phyloP scores from a whole-genome alignment of 2,113 vertebrate genomes.

The Ceratotherium simum region DNA sequence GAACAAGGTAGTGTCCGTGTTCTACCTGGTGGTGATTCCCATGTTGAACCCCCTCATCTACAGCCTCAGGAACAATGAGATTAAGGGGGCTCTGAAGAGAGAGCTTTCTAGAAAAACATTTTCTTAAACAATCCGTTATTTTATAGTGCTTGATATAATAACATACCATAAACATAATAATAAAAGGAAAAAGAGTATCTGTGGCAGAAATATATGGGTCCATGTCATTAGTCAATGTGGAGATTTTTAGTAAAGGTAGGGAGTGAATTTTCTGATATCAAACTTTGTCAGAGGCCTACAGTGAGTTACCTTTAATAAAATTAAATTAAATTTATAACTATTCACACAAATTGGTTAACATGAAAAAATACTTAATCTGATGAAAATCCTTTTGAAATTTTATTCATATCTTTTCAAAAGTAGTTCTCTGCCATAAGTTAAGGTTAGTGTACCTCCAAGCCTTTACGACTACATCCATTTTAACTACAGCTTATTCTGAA shows the following conservation, averaged over 20 bases:
- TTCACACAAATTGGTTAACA: neutral
- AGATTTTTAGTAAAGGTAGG: neutral
- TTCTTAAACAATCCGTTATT: neutral
- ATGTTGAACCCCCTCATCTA: neutral
- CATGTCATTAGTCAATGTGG: neutral
- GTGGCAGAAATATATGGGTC: neutral
- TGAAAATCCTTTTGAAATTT: neutral
- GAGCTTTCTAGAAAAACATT: neutral
- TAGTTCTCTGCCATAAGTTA: neutral
- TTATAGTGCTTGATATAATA: neutral
- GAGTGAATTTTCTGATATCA: neutral
- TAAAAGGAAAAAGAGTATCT: neutral
- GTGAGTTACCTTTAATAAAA: neutral
- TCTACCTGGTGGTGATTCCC: constrained; percentile 10
- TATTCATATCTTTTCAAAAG: constrained; percentile 1
- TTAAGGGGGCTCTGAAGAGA: neutral
- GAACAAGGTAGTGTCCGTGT: constrained; percentile 37
- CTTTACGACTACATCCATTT: neutral
- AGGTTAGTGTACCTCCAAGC: neutral
- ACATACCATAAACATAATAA: neutral
- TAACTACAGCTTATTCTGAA: neutral
- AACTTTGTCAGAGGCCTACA: neutral
- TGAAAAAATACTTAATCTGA: neutral
- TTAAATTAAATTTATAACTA: neutral
- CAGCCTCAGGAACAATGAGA: neutral